Evolutionary conservation across 2,113 vertebrate genomes (phyloP), one percentile per base, ranked within the genome.

Genomic region (Zosterops lateralis): DNA sequence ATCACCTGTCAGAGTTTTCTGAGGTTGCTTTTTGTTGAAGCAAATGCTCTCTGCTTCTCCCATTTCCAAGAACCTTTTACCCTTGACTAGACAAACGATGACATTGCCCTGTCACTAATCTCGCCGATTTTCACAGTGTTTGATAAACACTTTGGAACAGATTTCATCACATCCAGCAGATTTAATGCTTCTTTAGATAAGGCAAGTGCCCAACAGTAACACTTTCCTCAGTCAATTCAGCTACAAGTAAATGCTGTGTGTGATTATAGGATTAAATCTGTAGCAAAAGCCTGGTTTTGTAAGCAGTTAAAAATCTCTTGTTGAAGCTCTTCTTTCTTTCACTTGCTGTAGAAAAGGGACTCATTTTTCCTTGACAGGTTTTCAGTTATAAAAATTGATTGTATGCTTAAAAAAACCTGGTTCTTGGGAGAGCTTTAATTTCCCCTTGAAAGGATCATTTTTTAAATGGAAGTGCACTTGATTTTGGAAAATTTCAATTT

Each of bases 201-300:
- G 64, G 53, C 73, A 66, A 76, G 73, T 91, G 67, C 74, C 92
- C 82, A 76, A 60, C 57, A 67, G 80, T 87, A 87, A 58, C 83
- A 82, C 80, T 93, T 96, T 90, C 88, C 85, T 79, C 83, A 83
- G 90, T 90, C 91, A 89, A 71, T 92, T 95, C 80, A 80, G 16
- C 66, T 95, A 77, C 82, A 65, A 88, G 76, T 95, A 87, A 96
- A 88, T 77, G 77, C 84, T 85, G 40, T 56, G 82, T 87, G 57
- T 93, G 89, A 95, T 96, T 95, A 94, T 87, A 83, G 94, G 93
- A 95, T 96, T 96, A 96, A 75, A 78, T 42, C 79, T 71, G 87
- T 85, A 93, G 78, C 40, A 87, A 91, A 94, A 94, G 58, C 74
- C 70, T 87, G 64, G 29, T 73, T 93, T 92, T 84, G 36, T 79